These are phyloP conservation scores for Lytechinus variegatus DNA, from an alignment of 35 echinoderm and acorn worm genomes.

Conservation along the genomic window DNA sequence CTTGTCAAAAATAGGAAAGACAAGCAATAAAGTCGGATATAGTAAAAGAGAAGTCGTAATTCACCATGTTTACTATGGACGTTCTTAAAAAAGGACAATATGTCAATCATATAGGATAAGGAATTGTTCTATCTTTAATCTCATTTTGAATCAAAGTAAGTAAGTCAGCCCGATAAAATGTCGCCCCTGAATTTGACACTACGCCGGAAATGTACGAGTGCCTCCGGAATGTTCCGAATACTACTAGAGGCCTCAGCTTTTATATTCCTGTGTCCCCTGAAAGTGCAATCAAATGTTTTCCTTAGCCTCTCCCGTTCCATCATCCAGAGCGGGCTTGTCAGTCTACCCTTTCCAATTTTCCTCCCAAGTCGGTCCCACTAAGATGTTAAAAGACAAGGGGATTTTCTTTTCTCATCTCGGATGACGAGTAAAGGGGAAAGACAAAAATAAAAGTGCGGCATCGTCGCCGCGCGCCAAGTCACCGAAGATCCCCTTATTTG, in stretches of 20 bases:
- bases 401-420: background rate
- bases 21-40: no score
- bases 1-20: no score
- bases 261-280: background rate
- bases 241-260: background rate
- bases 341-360: conserved; percentile 5
- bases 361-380: background rate
- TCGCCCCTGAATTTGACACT: no score
- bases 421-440: background rate
- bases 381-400: background rate
- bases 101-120: no score
- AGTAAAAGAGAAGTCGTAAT: no score
- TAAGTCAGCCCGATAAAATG: no score
- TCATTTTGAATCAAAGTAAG: no score
- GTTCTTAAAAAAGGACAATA: no score
- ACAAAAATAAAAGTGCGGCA: background rate
- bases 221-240: no score
- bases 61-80: no score
- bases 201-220: no score
- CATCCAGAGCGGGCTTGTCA: background rate
- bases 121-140: no score
- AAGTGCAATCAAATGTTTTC: background rate
- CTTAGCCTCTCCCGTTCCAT: background rate
- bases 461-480: background rate
- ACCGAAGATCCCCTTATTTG: background rate